Base-by-base conservation (phyloP, 2,113 vertebrate genomes). In the Aptenodytes forsteri region DNA sequence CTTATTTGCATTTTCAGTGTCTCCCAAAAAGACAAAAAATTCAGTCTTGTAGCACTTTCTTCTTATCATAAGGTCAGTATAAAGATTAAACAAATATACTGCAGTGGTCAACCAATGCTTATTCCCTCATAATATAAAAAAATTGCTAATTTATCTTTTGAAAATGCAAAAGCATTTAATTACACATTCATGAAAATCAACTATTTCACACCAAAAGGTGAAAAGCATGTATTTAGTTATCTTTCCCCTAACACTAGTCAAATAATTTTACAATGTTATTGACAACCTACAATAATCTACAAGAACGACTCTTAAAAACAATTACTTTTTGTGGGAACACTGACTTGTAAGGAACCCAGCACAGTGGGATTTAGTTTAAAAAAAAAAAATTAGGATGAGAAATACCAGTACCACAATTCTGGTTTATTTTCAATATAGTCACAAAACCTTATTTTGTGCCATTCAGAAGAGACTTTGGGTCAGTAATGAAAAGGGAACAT, bases 1-100 rank as follows among this genome's bases (percentile, higher is more conserved):
- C 83, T 84, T 81, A 97, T 78, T 86, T 77, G 71, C 54, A 95
- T 96, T 96, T 97, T 96, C 83, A 96, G 82, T 42, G 26, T 49
- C 36, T 95, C 75, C 44, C 34, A 67, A 89, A 80, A 84, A 73
- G 38, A 84, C 83, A 89, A 89, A 94, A 71, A 67, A 82, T 30
- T 65, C 56, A 87, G 61, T 55, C 73, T 87, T 81, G 29, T 25
- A 86, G 52, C 76, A 86, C 80, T 89, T 90, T 85, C 83, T 85
- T 88, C 38, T 83, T 93, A 90, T 64, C 7, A 6, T 30, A 81
- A 90, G 58, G 72, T 89, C 80, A 78, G 79, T 50, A 40, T 54
- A 87, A 95, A 96, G 66, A 71, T 56, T 90, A 95, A 95, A 95
- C 49, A 94, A 94, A 87, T 67, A 73, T 9, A 90, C 23, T 49